A percentile compares a stretch with the other conserved stretches of the same genome.
These are phyloP conservation scores for Drosophila atroscutellata DNA, from an alignment of 2,888 invertebrate species.

Conservation along the genomic window DNA sequence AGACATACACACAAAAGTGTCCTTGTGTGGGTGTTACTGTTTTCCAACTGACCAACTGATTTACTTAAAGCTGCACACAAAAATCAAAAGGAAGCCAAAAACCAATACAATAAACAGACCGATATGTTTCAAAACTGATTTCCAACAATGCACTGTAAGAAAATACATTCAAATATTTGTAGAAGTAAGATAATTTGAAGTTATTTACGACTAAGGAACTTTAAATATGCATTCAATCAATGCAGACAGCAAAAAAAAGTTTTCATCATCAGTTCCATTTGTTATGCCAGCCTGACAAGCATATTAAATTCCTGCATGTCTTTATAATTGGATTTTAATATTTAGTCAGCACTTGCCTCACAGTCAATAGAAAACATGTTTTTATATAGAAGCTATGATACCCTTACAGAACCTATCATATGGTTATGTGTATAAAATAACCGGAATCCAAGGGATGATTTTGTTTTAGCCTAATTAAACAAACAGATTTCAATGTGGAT, in stretches of 20 bases:
- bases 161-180: neutral
- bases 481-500: neutral
- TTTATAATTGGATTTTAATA: neutral
- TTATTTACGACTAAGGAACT: slow-evolving; percentile 18
- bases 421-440: neutral
- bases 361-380: neutral
- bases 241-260: neutral
- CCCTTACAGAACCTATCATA: neutral
- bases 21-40: slow-evolving; percentile 5
- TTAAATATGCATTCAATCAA: slow-evolving; percentile 29
- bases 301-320: slow-evolving; percentile 9
- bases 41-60: slow-evolving; percentile 39
- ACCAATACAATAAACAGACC: too few species aligned
- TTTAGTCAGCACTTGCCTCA: neutral
- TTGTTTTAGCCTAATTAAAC: neutral
- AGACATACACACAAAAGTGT: slow-evolving; percentile 11
- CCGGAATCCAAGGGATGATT: neutral
- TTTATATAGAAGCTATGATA: neutral
- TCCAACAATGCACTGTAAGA: neutral
- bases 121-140: neutral
- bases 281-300: slow-evolving; percentile 9
- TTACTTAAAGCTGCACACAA: slow-evolving; percentile 50
- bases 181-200: neutral
- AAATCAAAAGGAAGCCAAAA: neutral
- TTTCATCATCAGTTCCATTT: slow-evolving; percentile 21